Conservation (phyloP, 2,797 vertebrate species). For the Brotula barbata region DNA sequence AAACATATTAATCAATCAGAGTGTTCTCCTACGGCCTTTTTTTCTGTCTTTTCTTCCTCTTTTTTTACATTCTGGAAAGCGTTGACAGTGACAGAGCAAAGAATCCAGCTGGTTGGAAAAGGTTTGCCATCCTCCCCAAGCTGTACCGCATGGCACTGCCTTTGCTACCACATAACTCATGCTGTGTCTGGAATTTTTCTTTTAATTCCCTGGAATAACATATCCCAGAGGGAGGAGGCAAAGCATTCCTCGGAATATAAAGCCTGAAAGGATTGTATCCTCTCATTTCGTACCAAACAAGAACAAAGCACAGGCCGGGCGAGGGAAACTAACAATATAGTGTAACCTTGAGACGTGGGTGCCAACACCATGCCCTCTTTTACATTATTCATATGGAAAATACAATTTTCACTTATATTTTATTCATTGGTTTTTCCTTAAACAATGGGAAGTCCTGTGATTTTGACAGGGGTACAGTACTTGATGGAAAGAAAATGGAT, state of each 20-base stretch:
- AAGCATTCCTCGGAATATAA: constrained; percentile 59
- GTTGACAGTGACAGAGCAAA: constrained; percentile 36
- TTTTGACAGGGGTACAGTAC: constrained; percentile 66
- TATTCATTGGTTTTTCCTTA: constrained; percentile 82
- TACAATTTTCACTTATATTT: constrained; percentile 82
- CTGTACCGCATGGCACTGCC: constrained; percentile 51
- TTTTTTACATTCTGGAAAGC: constrained; percentile 33
- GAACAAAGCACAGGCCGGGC: constrained; percentile 61
- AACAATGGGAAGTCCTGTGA: constrained; percentile 68
- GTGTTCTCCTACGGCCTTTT: background rate
- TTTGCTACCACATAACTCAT: constrained; percentile 54
- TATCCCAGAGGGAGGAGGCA: constrained; percentile 43
- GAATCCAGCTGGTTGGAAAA: constrained; percentile 45
- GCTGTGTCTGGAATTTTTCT: constrained; percentile 52
- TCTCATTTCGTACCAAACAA: constrained; percentile 71
- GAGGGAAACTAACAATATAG: constrained; percentile 62
- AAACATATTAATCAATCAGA: constrained; percentile 33
- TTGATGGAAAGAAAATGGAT: constrained; percentile 59
- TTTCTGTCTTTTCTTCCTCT: constrained; percentile 8
- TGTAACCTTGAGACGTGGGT: constrained; percentile 76
- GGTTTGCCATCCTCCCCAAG: constrained; percentile 49
- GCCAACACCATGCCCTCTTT: constrained; percentile 69
- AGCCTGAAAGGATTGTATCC: constrained; percentile 62
- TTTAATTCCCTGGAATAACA: constrained; percentile 56
- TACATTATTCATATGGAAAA: constrained; percentile 84